Evolutionary conservation across 2,113 vertebrate species (phyloP), one percentile per base, ranked within the genome.

Genomic region (Macaca nemestrina): DNA sequence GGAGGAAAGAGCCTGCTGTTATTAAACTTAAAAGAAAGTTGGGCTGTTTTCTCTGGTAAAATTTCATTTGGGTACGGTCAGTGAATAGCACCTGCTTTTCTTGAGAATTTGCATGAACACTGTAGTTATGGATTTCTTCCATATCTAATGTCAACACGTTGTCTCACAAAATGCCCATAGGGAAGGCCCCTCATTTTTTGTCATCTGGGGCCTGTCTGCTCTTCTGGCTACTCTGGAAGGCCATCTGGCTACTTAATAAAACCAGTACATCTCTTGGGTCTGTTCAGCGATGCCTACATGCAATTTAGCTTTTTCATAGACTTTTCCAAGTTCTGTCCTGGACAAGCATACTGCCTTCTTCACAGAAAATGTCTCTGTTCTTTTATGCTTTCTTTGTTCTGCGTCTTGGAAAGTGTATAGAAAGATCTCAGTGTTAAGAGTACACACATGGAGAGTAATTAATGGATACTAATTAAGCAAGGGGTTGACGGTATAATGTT

Each of bases 171-270:
- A 55, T 95, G 87, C 92, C 92, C 93, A 82, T 6, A 81, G 95
- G 89, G 95, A 98, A 90, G 90, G 96, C 32, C 84, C 85, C 72
- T 95, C 94, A 48, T 95, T 87, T 88, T 95, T 96, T 97, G 97
- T 98, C 97, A 96, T 98, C 90, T 97, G 97, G 83, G 94, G 96
- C 68, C 94, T 97, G 96, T 96, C 96, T 97, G 92, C 80, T 97
- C 93, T 96, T 87, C 96, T 97, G 97, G 93, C 92, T 95, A 95
- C 95, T 97, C 96, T 94, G 81, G 92, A 94, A 94, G 85, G 84
- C 97, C 98, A 98, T 98, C 97, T 98, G 97, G 94, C 92, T 96
- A 88, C 90, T 98, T 97, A 98, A 97, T 97, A 97, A 97, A 97
- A 95, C 64, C 76, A 90, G 93, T n/a, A 32, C 38, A 79, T 93